A percentile compares a stretch with the other conserved stretches of the same genome.
Evolutionary conservation across 2,113 vertebrate species (phyloP).

Genomic region (Bolborhynchus lineola): DNA sequence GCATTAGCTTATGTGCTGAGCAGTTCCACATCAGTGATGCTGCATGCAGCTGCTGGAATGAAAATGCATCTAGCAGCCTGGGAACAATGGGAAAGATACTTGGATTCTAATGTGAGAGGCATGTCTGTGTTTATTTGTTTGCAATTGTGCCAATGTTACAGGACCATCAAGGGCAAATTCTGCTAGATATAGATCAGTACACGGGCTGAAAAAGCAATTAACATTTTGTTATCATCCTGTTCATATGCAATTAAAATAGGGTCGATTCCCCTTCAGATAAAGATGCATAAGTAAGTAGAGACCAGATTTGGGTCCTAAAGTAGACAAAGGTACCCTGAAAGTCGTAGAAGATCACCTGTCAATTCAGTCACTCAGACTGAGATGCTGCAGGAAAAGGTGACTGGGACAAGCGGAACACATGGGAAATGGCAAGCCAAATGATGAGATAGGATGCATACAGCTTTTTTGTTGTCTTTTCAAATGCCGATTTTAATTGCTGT

Average conservation of each 20-base stretch:
- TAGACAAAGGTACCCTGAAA: constrained; percentile 38
- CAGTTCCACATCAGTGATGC: background rate
- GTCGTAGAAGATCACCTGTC: background rate
- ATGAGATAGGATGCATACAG: background rate
- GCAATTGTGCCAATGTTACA: background rate
- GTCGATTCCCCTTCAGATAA: constrained; percentile 54
- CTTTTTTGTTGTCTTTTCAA: background rate
- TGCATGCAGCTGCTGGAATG: constrained; percentile 10
- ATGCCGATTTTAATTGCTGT: background rate
- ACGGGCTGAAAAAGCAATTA: constrained; percentile 55
- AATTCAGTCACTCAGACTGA: background rate
- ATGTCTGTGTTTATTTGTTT: background rate
- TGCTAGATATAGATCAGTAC: constrained; percentile 53
- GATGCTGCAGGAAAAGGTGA: background rate
- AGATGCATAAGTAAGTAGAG: constrained; percentile 23
- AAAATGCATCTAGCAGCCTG: background rate
- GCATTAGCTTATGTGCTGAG: background rate
- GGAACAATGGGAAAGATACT: background rate
- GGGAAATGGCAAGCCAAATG: background rate
- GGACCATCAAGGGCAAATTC: constrained; percentile 45
- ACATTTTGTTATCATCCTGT: constrained; percentile 24
- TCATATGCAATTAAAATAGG: constrained; percentile 46
- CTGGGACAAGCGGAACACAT: background rate
- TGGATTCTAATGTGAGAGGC: background rate
- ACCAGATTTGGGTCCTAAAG: constrained; percentile 12